A percentile compares a stretch with the other conserved stretches of the same genome.
These are phyloP conservation scores for Carterocephalus palaemon DNA, from an alignment of 2,888 invertebrate species.

Conservation along the genomic window DNA sequence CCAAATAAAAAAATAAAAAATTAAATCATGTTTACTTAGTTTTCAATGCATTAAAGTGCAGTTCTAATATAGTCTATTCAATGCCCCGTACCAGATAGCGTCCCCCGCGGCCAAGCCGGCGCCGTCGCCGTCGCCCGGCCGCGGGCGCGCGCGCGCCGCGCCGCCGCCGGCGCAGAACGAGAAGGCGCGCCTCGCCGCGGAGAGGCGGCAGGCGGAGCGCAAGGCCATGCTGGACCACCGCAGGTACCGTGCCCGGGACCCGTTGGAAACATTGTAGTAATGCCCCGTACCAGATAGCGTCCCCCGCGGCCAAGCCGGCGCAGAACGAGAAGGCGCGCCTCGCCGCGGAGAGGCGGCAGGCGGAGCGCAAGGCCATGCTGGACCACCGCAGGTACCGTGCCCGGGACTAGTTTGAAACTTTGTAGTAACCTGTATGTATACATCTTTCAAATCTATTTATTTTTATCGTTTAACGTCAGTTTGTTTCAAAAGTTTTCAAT, in stretches of 20 bases:
- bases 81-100: slow-evolving; percentile 33
- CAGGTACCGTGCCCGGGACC: slow-evolving; percentile 53
- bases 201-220: slow-evolving; percentile 84
- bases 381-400: slow-evolving; percentile 86
- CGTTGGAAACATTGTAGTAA: too few species aligned
- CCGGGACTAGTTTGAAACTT: too few species aligned
- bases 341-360: slow-evolving; percentile 81
- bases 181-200: slow-evolving; percentile 68
- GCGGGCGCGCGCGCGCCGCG: slow-evolving; percentile 37
- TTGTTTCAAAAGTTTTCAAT: too few species aligned
- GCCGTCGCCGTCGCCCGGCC: slow-evolving; percentile 29
- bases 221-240: slow-evolving; percentile 88
- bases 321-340: slow-evolving; percentile 66
- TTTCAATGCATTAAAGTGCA: too few species aligned
- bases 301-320: slow-evolving; percentile 30
- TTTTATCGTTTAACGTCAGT: too few species aligned
- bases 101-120: slow-evolving; percentile 31
- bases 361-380: slow-evolving; percentile 88
- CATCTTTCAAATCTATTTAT: too few species aligned
- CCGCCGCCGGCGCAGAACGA: slow-evolving; percentile 57
- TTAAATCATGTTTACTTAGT: too few species aligned
- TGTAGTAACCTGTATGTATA: too few species aligned
- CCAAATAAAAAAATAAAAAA: too few species aligned
- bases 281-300: slow-evolving; percentile 32
- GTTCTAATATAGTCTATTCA: slow-evolving; percentile 4